Conservation (phyloP, 2,113 vertebrate genomes). For the Leptodactylus fuscus region DNA sequence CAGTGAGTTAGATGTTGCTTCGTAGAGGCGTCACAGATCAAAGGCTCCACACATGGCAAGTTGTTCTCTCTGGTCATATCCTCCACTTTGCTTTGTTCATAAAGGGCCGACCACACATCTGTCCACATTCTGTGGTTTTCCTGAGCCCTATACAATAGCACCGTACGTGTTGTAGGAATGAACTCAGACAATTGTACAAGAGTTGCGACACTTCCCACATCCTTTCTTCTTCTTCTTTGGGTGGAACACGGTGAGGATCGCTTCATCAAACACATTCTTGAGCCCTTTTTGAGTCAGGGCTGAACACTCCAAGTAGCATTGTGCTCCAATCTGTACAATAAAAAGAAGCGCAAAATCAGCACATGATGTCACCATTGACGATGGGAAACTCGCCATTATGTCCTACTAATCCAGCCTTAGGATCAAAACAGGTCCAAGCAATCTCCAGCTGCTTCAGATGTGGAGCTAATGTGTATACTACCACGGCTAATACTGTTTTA, state of each 20-base stretch:
- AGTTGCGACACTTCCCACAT: constrained; percentile 72
- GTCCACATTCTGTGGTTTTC: constrained; percentile 43
- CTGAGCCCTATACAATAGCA: constrained; percentile 28
- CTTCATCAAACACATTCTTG: constrained; percentile 88
- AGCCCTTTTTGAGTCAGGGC: constrained; percentile 89
- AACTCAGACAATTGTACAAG: constrained; percentile 80
- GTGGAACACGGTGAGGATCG: constrained; percentile 87
- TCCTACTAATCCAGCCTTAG: not conserved
- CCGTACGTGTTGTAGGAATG: not conserved
- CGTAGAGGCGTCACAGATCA: constrained; percentile 63
- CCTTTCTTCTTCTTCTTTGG: constrained; percentile 83
- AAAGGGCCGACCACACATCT: constrained; percentile 22
- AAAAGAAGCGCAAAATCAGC: constrained; percentile 10
- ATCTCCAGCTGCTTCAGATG: no score
- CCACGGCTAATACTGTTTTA: no score
- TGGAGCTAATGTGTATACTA: no score
- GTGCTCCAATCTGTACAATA: constrained; percentile 81
- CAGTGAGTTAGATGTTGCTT: constrained; percentile 61
- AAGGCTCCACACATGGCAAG: constrained; percentile 39
- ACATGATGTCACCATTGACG: not conserved
- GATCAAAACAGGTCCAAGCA: not conserved
- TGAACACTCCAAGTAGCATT: constrained; percentile 89
- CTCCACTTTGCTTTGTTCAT: constrained; percentile 60
- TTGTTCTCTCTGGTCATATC: constrained; percentile 64
- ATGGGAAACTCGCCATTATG: not conserved